phyloP scores from a whole-genome alignment of 2,888 invertebrate genomes.

The Cloeon dipterum region DNA sequence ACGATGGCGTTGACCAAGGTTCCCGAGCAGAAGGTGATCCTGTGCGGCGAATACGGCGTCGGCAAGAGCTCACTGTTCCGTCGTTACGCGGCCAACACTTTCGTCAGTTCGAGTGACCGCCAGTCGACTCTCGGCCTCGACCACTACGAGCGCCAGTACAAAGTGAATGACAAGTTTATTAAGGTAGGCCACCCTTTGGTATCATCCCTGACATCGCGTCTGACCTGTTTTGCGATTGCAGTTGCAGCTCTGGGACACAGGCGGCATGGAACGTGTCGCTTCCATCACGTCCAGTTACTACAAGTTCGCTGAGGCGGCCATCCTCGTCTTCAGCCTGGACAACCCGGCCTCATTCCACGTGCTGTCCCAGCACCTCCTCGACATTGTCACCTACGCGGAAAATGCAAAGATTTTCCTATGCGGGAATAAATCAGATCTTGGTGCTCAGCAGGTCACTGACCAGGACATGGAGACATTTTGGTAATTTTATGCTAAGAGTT shows the following conservation, averaged over 20 bases:
- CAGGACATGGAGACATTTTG: constrained; percentile 75
- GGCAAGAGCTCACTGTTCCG: constrained; percentile 87
- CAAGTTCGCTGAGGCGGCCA: constrained; percentile 85
- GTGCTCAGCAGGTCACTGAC: constrained; percentile 53
- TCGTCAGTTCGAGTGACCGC: constrained; percentile 58
- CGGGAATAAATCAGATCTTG: constrained; percentile 73
- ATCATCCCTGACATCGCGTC: too few species aligned
- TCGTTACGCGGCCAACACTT: constrained; percentile 73
- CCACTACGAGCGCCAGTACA: constrained; percentile 64
- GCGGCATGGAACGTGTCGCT: constrained; percentile 89
- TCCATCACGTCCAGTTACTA: constrained; percentile 89
- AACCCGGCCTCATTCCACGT: constrained; percentile 83
- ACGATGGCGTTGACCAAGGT: constrained; percentile 69
- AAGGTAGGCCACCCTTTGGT: constrained; percentile 32
- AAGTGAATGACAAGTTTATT: constrained; percentile 48
- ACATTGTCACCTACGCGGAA: constrained; percentile 83
- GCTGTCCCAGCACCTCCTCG: constrained; percentile 74
- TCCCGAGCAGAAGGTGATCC: constrained; percentile 75
- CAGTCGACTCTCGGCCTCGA: constrained; percentile 79
- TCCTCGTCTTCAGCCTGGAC: constrained; percentile 74
- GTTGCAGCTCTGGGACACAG: constrained; percentile 91
- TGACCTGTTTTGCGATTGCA: too few species aligned
- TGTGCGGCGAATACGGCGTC: constrained; percentile 89
- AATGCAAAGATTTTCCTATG: constrained; percentile 89
- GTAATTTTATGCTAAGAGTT: too few species aligned